These are phyloP conservation scores for Ameiurus melas DNA, from an alignment of 2,113 vertebrate species.

Conservation along the genomic window DNA sequence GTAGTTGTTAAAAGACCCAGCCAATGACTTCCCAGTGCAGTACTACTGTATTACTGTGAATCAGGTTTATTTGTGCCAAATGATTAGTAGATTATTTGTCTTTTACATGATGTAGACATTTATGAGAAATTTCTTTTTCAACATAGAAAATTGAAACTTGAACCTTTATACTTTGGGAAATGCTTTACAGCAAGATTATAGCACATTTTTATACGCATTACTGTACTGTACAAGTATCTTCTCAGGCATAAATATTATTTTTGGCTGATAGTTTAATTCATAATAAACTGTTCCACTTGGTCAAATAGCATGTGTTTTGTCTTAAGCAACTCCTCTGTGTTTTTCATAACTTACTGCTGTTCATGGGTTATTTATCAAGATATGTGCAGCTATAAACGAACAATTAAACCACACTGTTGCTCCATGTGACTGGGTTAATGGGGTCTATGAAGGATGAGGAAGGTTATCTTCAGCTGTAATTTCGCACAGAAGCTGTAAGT, in stretches of 20 bases:
- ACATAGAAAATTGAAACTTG: neutral
- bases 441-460: neutral
- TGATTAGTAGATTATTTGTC: neutral
- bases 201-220: neutral
- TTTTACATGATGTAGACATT: neutral
- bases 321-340: neutral
- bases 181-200: conserved; percentile 2
- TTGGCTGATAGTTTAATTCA: neutral
- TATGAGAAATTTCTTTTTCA: neutral
- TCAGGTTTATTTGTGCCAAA: neutral
- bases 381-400: neutral
- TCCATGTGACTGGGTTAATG: neutral
- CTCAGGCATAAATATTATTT: neutral
- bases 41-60: conserved; percentile 9
- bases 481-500: neutral
- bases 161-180: neutral
- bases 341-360: neutral
- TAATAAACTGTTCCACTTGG: conserved; percentile 1
- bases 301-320: neutral
- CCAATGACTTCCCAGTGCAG: neutral
- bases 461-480: neutral
- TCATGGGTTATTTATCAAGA: neutral
- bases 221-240: neutral
- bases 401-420: neutral
- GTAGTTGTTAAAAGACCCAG: neutral